Conservation (phyloP, 2,888 invertebrate species). For the Stenchaetothrips biformis region DNA sequence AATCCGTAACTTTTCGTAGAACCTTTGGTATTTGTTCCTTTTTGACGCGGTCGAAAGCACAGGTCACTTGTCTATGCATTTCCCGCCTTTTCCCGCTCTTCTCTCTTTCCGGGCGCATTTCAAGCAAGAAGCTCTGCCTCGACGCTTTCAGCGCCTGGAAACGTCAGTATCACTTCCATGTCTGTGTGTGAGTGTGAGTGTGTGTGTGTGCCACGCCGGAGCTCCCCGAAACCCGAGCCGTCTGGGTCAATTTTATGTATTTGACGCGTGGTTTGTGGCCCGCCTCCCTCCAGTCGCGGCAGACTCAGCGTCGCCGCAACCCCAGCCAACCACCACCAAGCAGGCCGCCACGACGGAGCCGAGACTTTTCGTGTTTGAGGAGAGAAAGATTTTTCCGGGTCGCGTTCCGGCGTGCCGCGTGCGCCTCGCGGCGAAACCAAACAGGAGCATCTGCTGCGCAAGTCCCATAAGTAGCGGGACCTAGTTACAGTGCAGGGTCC, state of each 20-base stretch:
- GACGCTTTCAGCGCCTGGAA: no score
- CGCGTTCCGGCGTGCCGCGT: not conserved
- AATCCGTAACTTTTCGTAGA: no score
- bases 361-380: not conserved
- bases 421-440: not conserved
- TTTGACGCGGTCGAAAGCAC: no score
- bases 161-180: no score
- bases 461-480: not conserved
- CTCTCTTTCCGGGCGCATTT: no score
- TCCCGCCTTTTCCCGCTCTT: no score
- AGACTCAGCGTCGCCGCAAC: not conserved
- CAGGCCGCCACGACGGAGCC: not conserved
- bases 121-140: no score
- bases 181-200: not conserved
- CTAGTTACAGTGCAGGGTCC: not conserved
- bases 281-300: not conserved
- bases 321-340: not conserved
- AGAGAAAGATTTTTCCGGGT: not conserved
- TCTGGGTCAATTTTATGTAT: not conserved
- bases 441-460: not conserved
- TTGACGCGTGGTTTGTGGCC: not conserved
- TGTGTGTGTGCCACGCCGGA: not conserved
- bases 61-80: no score
- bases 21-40: no score
- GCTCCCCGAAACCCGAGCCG: not conserved